Base-by-base conservation (phyloP, 2,113 vertebrate genomes). In the Urocolius indicus region DNA sequence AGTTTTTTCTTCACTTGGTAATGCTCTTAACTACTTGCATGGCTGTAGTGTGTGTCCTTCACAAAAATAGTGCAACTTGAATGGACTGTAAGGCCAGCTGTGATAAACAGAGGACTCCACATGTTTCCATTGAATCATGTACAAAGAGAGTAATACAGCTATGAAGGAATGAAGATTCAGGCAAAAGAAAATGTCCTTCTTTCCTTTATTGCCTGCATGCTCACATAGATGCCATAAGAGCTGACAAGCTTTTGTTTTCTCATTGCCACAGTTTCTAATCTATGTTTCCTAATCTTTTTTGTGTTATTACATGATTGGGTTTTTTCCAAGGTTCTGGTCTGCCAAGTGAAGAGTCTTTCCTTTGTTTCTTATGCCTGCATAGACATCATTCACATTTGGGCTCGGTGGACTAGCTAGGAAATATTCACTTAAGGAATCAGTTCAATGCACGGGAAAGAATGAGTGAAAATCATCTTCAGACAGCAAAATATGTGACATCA, bases 401-500 rank as follows among this genome's bases (percentile, higher is more conserved):
- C 57, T 86, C 22, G 22, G 49, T 63, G 59, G 29, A 29, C 87
- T 95, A 87, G 13, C 90, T 92, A 63, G 34, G 79, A 96, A 80
- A 57, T 49, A 55, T 51, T 91, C 57, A 10, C 63, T 85, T 93
- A 51, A 83, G 82, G 38, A 88, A 41, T 16, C 1, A 1, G 46
- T 68, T 94, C 71, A 77, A 10, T 67, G 52, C 38, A 72, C 75
- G 41, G 63, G 34, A 83, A 83, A 63, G 51, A 63, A 58, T 29
- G 75, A 86, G 82, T 46, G 68, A 84, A 91, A 93, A 92, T 87
- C 78, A 29, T 84, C 90, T 92, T 30, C 43, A 41, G 65, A 86
- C 16, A 86, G 63, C 75, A 92, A 84, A 92, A 78, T 75, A 88
- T 83, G 59, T 84, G 82, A 84, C 46, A 52, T 75, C 57, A 52